Evolutionary conservation across 64 coral and sea anemone species (phyloP).

Genomic region (Porites lutea): DNA sequence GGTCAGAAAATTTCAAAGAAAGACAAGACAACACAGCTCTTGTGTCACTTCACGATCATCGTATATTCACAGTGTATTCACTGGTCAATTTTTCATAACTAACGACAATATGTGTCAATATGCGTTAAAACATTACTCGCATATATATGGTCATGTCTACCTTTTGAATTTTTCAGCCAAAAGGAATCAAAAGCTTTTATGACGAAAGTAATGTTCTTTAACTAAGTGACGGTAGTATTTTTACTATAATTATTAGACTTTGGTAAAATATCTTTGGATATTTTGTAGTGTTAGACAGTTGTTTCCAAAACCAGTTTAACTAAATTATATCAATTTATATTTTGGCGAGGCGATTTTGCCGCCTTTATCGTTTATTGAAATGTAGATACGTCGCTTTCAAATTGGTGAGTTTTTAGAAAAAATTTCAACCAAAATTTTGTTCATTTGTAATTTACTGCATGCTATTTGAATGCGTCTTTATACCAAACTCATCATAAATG

Average conservation of each 20-base stretch:
- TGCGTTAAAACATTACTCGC: no score
- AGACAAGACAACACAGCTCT: no score
- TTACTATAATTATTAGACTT: not conserved
- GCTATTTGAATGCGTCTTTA: constrained; percentile 18
- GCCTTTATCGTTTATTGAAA: not conserved
- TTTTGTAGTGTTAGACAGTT: not conserved
- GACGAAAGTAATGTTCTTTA: not conserved
- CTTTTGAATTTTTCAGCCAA: not conserved
- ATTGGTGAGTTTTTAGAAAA: constrained; percentile 45
- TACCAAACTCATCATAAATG: not conserved
- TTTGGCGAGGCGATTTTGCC: not conserved
- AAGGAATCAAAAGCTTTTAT: not conserved
- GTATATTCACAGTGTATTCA: no score
- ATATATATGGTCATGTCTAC: not conserved
- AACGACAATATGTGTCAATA: no score
- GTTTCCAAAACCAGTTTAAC: constrained; percentile 18
- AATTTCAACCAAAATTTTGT: not conserved
- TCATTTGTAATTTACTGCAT: constrained; percentile 7
- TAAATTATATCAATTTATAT: not conserved
- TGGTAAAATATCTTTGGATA: not conserved
- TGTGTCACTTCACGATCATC: no score
- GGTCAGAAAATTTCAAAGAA: no score
- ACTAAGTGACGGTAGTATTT: not conserved
- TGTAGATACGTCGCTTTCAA: constrained; percentile 1
- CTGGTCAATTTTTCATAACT: no score